Percentiles rank a stretch among this genome's conserved stretches.
These are phyloP conservation scores for Aricia artaxerxes DNA, from an alignment of 2,888 invertebrate species.

Conservation along the genomic window DNA sequence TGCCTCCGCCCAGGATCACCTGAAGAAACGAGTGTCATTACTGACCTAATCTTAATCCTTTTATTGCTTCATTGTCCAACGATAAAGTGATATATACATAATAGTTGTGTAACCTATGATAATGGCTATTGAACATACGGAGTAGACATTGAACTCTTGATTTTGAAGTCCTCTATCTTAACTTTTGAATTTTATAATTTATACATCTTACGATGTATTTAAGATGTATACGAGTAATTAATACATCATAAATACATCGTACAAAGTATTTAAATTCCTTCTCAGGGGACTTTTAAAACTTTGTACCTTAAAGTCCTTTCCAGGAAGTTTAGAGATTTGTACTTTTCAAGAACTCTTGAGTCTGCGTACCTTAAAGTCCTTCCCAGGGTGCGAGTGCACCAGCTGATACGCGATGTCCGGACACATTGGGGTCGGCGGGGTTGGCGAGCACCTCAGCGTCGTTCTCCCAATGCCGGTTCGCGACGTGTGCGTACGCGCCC, in stretches of 20 bases:
- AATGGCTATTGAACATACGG: background rate
- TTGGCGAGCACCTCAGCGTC: slow-evolving; percentile 73
- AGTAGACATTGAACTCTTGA: too few relatives aligned
- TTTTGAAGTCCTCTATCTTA: too few relatives aligned
- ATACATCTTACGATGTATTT: too few relatives aligned
- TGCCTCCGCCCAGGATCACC: slow-evolving; percentile 1
- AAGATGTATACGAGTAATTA: too few relatives aligned
- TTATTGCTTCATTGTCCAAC: background rate
- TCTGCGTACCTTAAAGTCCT: slow-evolving; percentile 82
- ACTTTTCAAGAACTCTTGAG: background rate
- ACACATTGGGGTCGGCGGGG: slow-evolving; percentile 74
- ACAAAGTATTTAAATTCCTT: too few relatives aligned
- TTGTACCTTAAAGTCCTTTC: too few relatives aligned
- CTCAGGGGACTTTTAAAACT: too few relatives aligned
- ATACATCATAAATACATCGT: too few relatives aligned
- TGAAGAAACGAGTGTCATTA: background rate
- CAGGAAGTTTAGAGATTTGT: too few relatives aligned
- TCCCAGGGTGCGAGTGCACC: slow-evolving; percentile 81
- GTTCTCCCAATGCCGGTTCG: slow-evolving; percentile 85
- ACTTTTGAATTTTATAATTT: too few relatives aligned
- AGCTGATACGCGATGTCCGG: slow-evolving; percentile 87
- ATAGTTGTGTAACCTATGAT: background rate
- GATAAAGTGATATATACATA: background rate
- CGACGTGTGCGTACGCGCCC: slow-evolving; percentile 83
- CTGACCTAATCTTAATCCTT: background rate